phyloP scores from a whole-genome alignment of 2,888 invertebrate species.

The Boloria euphrosyne region DNA sequence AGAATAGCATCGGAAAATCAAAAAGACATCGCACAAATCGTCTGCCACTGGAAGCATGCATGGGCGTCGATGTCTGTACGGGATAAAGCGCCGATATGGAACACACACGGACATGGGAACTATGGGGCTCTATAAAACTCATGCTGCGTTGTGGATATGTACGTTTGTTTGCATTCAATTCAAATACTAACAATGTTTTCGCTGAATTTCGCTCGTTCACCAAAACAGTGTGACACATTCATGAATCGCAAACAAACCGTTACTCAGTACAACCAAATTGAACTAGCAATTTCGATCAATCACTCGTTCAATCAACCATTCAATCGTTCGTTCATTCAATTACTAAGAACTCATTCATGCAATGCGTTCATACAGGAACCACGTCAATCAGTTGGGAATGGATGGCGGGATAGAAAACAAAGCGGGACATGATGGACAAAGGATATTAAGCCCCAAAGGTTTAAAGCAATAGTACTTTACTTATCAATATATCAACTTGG shows the following conservation, averaged over 20 bases:
- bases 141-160: conserved; percentile 57
- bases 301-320: conserved; percentile 39
- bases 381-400: conserved; percentile 53
- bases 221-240: conserved; percentile 58
- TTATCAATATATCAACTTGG: conserved; percentile 63
- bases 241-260: conserved; percentile 66
- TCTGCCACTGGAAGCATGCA: conserved; percentile 69
- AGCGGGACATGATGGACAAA: conserved; percentile 45
- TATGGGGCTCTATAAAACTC: conserved; percentile 44
- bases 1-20: conserved; percentile 53
- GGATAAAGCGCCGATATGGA: conserved; percentile 52
- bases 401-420: conserved; percentile 60
- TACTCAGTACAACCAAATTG: conserved; percentile 76
- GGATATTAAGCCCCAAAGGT: conserved; percentile 65
- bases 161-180: conserved; percentile 48
- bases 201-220: conserved; percentile 80
- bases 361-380: conserved; percentile 34
- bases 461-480: conserved; percentile 56
- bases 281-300: conserved; percentile 44
- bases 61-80: conserved; percentile 66
- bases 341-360: conserved; percentile 26
- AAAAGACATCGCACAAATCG: conserved; percentile 79
- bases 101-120: conserved; percentile 17
- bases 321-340: conserved; percentile 40
- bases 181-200: conserved; percentile 57